These are phyloP conservation scores for Perca fluviatilis DNA, from an alignment of 2,113 vertebrate species.

Conservation along the genomic window DNA sequence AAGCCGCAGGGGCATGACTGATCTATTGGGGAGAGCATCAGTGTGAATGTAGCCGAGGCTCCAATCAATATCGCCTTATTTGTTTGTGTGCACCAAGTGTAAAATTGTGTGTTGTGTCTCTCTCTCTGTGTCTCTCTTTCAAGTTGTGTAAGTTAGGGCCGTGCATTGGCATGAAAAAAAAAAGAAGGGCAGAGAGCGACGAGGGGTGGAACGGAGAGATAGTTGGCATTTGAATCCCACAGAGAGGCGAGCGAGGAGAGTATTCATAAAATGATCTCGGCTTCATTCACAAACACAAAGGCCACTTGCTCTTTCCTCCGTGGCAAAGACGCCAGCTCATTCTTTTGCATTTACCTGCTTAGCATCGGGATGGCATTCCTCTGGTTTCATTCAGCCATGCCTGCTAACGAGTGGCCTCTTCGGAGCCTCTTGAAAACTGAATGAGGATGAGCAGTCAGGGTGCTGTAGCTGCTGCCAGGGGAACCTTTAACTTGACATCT, in stretches of 20 bases:
- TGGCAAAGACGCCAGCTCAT: constrained; percentile 58
- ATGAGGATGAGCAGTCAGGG: constrained; percentile 54
- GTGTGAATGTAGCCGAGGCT: constrained; percentile 67
- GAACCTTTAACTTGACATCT: constrained; percentile 44
- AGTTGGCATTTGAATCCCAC: constrained; percentile 67
- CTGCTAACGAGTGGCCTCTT: constrained; percentile 58
- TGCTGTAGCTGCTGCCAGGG: constrained; percentile 30
- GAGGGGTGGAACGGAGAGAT: constrained; percentile 57
- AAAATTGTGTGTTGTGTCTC: constrained; percentile 77
- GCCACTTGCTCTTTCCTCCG: constrained; percentile 55
- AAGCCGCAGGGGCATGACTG: constrained; percentile 73
- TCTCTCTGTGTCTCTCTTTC: constrained; percentile 59
- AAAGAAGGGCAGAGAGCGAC: constrained; percentile 52
- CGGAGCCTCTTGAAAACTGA: constrained; percentile 58
- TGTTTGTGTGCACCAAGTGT: constrained; percentile 79
- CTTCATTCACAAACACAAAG: constrained; percentile 71
- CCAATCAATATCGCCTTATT: constrained; percentile 80
- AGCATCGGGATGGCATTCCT: constrained; percentile 53
- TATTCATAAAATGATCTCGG: constrained; percentile 61
- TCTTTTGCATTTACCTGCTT: constrained; percentile 65
- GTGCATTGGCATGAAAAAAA: neutral
- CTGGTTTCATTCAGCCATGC: constrained; percentile 58
- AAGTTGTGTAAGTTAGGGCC: constrained; percentile 68
- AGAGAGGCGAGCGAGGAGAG: constrained; percentile 38
- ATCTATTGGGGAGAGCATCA: constrained; percentile 79